phyloP scores from a whole-genome alignment of 1,140 invertebrate species.

The Leptestheria dahalacensis region DNA sequence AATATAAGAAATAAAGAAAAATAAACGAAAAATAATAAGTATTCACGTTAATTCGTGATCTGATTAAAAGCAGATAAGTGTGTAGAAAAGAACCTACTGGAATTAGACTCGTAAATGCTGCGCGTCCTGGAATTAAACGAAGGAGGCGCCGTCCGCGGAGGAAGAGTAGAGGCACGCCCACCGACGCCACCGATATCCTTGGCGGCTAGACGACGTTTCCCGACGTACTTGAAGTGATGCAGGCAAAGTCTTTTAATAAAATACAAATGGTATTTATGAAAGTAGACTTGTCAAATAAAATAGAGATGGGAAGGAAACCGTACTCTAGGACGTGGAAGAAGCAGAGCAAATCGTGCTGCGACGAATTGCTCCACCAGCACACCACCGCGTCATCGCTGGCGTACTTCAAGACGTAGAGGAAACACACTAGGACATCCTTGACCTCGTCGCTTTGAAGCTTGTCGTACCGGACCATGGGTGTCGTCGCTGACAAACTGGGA shows the following conservation, averaged over 20 bases:
- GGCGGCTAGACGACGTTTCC: slow-evolving; percentile 45
- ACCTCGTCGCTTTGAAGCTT: slow-evolving; percentile 60
- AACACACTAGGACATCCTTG: slow-evolving; percentile 75
- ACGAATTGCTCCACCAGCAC: slow-evolving; percentile 75
- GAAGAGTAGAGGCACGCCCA: slow-evolving; percentile 48
- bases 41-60: too few species aligned
- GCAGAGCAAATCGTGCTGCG: slow-evolving; percentile 51
- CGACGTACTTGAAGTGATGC: slow-evolving; percentile 75
- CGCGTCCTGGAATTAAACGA: slow-evolving; percentile 29
- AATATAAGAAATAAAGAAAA: neutral
- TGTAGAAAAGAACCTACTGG: slow-evolving; percentile 9
- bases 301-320: slow-evolving; percentile 24
- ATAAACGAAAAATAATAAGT: neutral
- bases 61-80: neutral
- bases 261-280: too few species aligned
- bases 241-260: slow-evolving; percentile 50
- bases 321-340: slow-evolving; percentile 70
- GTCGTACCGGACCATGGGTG: slow-evolving; percentile 41
- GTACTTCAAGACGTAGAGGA: slow-evolving; percentile 80
- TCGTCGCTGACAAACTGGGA: neutral
- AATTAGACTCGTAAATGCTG: slow-evolving; percentile 19
- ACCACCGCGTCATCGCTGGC: slow-evolving; percentile 73
- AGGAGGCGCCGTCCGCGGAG: slow-evolving; percentile 58
- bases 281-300: neutral
- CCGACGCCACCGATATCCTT: slow-evolving; percentile 30